Evolutionary conservation across 2,888 invertebrate species (phyloP).

Genomic region (Blastobasis adustella): DNA sequence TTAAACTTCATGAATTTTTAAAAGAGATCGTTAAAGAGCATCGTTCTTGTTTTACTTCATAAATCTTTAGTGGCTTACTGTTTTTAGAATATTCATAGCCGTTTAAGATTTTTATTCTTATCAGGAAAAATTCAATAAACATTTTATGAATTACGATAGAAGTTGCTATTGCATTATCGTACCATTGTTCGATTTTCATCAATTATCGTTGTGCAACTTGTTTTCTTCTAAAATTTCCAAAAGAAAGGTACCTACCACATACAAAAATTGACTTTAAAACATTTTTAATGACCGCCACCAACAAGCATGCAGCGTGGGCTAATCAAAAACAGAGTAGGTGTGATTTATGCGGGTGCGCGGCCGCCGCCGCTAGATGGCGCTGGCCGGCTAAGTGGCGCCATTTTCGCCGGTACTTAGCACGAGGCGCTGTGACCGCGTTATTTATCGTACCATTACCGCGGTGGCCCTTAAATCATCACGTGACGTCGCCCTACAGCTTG

Average conservation of each 20-base stretch:
- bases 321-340: conserved; percentile 35
- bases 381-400: conserved; percentile 55
- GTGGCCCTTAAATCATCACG: conserved; percentile 71
- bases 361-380: conserved; percentile 48
- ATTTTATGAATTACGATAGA: too few relatives aligned
- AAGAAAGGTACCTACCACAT: too few relatives aligned
- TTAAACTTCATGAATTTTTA: neutral
- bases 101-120: too few relatives aligned
- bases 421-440: conserved; percentile 61
- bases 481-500: conserved; percentile 56
- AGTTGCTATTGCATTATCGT: too few relatives aligned
- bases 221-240: too few relatives aligned
- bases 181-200: too few relatives aligned
- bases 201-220: too few relatives aligned
- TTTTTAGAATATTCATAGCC: too few relatives aligned
- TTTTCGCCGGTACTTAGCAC: conserved; percentile 50
- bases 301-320: conserved; percentile 17
- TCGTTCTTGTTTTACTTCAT: neutral
- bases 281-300: too few relatives aligned
- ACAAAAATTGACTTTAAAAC: too few relatives aligned
- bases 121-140: too few relatives aligned
- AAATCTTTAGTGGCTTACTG: too few relatives aligned
- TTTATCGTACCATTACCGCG: conserved; percentile 73
- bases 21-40: neutral
- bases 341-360: conserved; percentile 37